These are phyloP conservation scores for Diuraphis noxia DNA, from an alignment of 1,140 invertebrate species.

Conservation along the genomic window DNA sequence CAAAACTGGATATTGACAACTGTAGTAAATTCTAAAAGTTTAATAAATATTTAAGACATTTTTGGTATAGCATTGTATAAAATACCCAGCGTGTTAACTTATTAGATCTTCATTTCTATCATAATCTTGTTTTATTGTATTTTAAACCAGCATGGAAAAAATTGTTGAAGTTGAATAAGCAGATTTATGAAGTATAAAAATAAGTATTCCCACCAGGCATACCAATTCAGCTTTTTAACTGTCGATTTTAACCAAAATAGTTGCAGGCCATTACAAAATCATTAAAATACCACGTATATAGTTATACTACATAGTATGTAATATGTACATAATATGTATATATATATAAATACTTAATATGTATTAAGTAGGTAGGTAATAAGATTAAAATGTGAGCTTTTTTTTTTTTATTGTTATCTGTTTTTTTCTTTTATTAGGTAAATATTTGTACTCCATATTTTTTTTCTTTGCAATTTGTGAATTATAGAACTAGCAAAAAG, in stretches of 20 bases:
- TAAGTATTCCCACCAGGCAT: neutral
- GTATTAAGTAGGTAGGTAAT: neutral
- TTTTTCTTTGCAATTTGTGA: neutral
- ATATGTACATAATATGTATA: too few relatives aligned
- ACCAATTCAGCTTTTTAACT: neutral
- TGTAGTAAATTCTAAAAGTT: neutral
- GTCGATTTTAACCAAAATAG: neutral
- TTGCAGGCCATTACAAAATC: neutral
- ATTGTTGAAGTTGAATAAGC: neutral
- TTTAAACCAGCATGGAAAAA: neutral
- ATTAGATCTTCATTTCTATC: neutral
- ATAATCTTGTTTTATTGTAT: neutral
- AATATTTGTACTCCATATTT: neutral
- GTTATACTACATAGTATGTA: neutral
- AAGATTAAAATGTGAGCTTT: neutral
- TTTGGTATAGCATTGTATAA: neutral
- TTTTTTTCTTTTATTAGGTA: neutral
- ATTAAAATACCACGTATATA: neutral
- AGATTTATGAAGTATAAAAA: neutral
- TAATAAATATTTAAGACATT: neutral
- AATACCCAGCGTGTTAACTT: too few relatives aligned
- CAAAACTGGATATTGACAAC: too few relatives aligned
- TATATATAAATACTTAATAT: too few relatives aligned
- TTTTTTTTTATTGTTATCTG: neutral
- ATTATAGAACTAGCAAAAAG: neutral